These are phyloP conservation scores for Axis porcinus DNA, from an alignment of 2,113 vertebrate species.

Conservation along the genomic window DNA sequence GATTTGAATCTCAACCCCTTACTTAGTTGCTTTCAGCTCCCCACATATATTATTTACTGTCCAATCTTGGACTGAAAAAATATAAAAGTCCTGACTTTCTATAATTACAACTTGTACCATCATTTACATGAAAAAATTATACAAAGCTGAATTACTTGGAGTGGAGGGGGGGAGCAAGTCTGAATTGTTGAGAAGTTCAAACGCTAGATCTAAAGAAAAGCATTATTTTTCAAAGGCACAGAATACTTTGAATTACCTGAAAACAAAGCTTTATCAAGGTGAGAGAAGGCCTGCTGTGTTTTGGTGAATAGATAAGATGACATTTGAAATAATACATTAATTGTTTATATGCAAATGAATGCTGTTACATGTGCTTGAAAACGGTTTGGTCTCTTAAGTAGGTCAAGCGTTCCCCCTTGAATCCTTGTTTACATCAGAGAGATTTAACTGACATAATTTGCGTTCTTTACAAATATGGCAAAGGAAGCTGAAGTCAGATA, in stretches of 20 bases:
- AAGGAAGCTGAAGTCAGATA: neutral
- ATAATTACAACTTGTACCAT: neutral
- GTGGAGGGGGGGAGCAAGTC: neutral
- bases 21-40: conserved; percentile 8
- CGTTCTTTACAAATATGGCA: conserved; percentile 31
- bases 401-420: conserved; percentile 14
- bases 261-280: neutral
- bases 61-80: conserved; percentile 34
- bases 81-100: neutral
- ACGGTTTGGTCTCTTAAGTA: conserved; percentile 63
- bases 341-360: conserved; percentile 67
- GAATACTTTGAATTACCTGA: neutral
- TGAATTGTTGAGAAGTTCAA: neutral
- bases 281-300: neutral
- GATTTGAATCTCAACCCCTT: conserved; percentile 29
- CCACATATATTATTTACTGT: conserved; percentile 18
- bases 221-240: neutral
- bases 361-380: conserved; percentile 53
- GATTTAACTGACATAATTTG: conserved; percentile 30
- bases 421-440: conserved; percentile 61
- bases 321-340: conserved; percentile 43
- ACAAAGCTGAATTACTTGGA: neutral
- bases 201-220: neutral
- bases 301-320: conserved; percentile 15
- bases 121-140: neutral